Evolutionary conservation across 2,113 vertebrate species (phyloP).

Genomic region (Oceanites oceanicus): DNA sequence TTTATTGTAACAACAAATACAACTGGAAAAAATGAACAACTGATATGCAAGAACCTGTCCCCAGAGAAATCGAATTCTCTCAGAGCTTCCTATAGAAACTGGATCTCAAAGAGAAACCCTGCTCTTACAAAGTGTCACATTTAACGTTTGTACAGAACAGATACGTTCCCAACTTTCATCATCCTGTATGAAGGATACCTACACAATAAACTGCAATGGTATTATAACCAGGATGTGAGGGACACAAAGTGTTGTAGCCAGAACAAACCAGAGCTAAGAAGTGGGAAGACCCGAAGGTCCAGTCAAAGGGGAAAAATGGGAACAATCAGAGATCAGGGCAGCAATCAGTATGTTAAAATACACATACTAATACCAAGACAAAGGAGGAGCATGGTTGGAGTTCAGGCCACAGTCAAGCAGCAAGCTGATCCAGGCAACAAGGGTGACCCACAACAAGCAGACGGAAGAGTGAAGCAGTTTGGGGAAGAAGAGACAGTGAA

Average conservation of each 20-base stretch:
- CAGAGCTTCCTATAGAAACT: neutral
- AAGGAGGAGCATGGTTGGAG: neutral
- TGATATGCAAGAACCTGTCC: neutral
- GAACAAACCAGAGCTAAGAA: neutral
- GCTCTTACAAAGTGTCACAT: neutral
- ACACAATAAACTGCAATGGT: neutral
- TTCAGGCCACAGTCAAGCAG: neutral
- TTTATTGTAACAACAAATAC: neutral
- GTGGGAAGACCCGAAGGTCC: neutral
- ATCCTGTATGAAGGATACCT: neutral
- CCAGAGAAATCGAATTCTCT: neutral
- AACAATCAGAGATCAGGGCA: neutral
- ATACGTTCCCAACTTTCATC: neutral
- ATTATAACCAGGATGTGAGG: neutral
- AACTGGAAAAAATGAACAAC: neutral
- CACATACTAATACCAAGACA: too few species aligned
- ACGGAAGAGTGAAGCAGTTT: neutral
- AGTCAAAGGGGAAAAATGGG: neutral
- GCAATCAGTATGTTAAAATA: neutral
- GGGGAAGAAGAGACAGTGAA: neutral
- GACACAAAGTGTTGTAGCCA: neutral
- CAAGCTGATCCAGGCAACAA: neutral
- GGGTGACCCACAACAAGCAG: neutral
- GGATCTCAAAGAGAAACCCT: neutral
- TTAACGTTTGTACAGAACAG: neutral